A percentile compares a stretch with the other conserved stretches of the same genome.
Evolutionary conservation across 2,113 vertebrate genomes (phyloP).

Genomic region (Elgaria multicarinata): DNA sequence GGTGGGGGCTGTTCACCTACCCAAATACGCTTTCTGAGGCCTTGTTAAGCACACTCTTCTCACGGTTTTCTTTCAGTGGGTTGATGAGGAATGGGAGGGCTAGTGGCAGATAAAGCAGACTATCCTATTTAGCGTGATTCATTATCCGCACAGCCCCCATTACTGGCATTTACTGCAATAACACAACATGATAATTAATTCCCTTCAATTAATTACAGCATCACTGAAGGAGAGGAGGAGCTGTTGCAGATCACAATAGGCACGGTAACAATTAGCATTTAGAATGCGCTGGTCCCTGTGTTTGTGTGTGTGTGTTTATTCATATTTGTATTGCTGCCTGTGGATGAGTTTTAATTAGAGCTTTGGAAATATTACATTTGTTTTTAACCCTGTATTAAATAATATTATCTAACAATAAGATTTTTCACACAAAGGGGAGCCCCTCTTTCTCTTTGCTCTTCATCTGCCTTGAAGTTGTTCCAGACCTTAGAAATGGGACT

Average conservation of each 20-base stretch:
- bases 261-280: background rate
- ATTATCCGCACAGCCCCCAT: slow-evolving; percentile 10
- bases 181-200: slow-evolving; percentile 36
- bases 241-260: background rate
- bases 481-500: no score
- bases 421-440: background rate
- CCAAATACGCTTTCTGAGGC: background rate
- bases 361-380: slow-evolving; percentile 4
- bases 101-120: background rate
- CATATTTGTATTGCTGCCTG: background rate
- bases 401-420: background rate
- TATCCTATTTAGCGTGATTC: slow-evolving; percentile 9
- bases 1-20: background rate
- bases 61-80: background rate
- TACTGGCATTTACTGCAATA: slow-evolving; percentile 35
- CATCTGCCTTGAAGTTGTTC: background rate
- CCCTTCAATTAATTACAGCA: slow-evolving; percentile 43
- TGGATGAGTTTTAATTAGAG: background rate
- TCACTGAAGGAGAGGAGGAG: slow-evolving; percentile 10
- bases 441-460: background rate
- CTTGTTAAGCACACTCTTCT: background rate
- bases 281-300: background rate
- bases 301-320: background rate
- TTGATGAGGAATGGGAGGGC: background rate
- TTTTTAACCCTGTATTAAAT: slow-evolving; percentile 13